These are phyloP conservation scores for Melangyna quadrimaculata DNA, from an alignment of 2,888 invertebrate species.

Conservation along the genomic window DNA sequence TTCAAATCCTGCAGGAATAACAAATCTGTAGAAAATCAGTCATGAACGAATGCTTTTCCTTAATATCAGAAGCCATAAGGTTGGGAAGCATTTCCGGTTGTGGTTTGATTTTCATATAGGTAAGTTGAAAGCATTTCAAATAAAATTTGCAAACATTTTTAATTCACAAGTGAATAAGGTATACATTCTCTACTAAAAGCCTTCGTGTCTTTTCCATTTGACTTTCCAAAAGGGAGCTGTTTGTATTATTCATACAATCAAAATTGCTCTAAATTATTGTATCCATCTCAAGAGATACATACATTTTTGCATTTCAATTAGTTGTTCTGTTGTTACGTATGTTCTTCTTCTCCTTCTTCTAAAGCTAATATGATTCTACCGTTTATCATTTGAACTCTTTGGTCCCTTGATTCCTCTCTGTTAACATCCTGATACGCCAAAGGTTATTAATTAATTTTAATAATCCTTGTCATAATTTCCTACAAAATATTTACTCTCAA, in stretches of 20 bases:
- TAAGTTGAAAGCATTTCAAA: too few species aligned
- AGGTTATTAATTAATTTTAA: slow-evolving; percentile 35
- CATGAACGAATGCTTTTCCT: too few species aligned
- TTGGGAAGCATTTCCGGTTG: too few species aligned
- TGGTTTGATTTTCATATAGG: too few species aligned
- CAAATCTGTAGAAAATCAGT: too few species aligned
- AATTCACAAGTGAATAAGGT: too few species aligned
- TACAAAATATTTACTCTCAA: slow-evolving; percentile 27
- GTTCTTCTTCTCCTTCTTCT: neutral
- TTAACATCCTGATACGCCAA: slow-evolving; percentile 47
- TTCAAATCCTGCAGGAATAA: too few species aligned
- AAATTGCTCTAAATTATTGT: neutral
- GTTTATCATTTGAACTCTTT: neutral
- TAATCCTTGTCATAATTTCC: slow-evolving; percentile 30
- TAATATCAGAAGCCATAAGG: too few species aligned
- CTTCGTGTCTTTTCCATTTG: neutral
- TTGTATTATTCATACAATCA: neutral
- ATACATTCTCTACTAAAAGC: too few species aligned
- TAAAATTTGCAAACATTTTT: too few species aligned
- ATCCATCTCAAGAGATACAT: neutral
- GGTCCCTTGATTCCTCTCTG: neutral
- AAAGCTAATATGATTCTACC: neutral
- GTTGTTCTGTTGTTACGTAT: neutral
- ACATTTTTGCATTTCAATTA: neutral
- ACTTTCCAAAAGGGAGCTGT: neutral